Evolutionary conservation across 1,140 invertebrate species (phyloP), one percentile per base, ranked within the genome.

Genomic region (Sarcophaga bullata): DNA sequence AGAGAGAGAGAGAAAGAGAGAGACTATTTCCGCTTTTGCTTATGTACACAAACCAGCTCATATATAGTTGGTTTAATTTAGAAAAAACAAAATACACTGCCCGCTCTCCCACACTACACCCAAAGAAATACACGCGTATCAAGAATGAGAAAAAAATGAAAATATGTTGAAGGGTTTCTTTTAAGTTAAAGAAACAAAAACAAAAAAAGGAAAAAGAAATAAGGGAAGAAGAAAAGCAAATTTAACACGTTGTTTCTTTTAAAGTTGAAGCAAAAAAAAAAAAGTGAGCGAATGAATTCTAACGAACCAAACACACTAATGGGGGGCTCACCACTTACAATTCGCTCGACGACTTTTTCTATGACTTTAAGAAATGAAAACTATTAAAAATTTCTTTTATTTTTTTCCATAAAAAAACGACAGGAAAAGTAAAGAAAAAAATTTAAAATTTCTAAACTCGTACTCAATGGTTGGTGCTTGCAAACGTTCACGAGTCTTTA

Each of bases 361-460:
- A 37, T 37, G n/a, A 37, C 25, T 37, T 37, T 37, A 37, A 37
- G 25, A 37, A 37, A 2, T 1, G 1, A 37, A 37, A 68, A 62
- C 15, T 13, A 15, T 15, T 3, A 68, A 9, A 25, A n/a, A 19
- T 68, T 19, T 68, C 8, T 9, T 19, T n/a, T 19, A 8, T 68
- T 19, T 19, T 19, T 8, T 68, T 68, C 8, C 9, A 68, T n/a
- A 52, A 52, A 52, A 52, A 52, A 52, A 13, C 1, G 13, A 52
- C 8, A 52, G 8, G 9, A 52, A 10, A 13, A 10, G n/a, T 52
- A 10, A 52, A 52, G 9, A 7, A 10, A 19, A n/a, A 25, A 25
- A 78, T 78, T 78, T 78, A 48, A 52, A 50, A 78, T 78, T 78
- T 78, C 48, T 50, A 48, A 78, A 50, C 75, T 78, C 75, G 49